phyloP scores from a whole-genome alignment of 2,888 invertebrate species.

The Nipponacmea schrenckii region DNA sequence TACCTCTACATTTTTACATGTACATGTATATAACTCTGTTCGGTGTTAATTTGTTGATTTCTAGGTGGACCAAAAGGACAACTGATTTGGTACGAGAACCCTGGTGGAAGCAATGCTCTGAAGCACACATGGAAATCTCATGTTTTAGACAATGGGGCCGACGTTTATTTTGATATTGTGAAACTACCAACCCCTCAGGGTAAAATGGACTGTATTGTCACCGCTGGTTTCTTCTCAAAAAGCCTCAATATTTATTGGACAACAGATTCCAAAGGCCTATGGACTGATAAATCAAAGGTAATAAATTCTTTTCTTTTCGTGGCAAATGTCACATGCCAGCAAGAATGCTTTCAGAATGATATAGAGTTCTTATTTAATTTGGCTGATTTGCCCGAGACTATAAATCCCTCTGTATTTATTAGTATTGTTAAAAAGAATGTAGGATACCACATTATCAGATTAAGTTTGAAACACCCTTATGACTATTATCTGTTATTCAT shows the following conservation, averaged over 20 bases:
- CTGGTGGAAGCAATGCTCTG: conserved; percentile 30
- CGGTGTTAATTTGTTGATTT: no score
- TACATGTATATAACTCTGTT: no score
- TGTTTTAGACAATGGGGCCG: conserved; percentile 45
- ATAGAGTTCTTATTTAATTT: no score
- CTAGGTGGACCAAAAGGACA: conserved; percentile 24
- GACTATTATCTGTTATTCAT: no score
- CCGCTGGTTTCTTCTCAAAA: conserved; percentile 50
- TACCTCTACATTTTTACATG: no score
- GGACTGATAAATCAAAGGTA: conserved; percentile 41
- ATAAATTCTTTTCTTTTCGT: neutral
- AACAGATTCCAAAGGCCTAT: conserved; percentile 33
- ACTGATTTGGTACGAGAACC: conserved; percentile 53
- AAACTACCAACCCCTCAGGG: conserved; percentile 34
- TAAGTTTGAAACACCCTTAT: no score
- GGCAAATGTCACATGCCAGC: neutral
- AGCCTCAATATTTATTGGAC: conserved; percentile 53
- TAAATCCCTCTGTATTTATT: no score
- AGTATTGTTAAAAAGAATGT: no score
- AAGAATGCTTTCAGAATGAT: no score
- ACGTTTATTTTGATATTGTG: conserved; percentile 38
- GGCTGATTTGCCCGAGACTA: no score
- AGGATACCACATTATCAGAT: no score
- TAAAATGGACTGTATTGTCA: conserved; percentile 41
- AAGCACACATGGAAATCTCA: conserved; percentile 40